Evolutionary conservation across 2,113 vertebrate species (phyloP).

Genomic region (Edolisoma coerulescens): DNA sequence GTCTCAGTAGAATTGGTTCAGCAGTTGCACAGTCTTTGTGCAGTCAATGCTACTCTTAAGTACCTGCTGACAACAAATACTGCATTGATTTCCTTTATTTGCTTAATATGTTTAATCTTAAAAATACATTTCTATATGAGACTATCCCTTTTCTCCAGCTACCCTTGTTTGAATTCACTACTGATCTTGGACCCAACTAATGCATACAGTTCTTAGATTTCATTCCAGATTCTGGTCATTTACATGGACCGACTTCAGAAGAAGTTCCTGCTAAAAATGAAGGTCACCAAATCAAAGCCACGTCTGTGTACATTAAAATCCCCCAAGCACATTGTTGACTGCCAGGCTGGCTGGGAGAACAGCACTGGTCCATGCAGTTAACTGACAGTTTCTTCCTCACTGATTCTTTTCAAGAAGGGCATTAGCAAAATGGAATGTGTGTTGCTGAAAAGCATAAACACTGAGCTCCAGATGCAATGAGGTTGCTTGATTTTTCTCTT

Average conservation of each 20-base stretch:
- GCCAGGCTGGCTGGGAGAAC: background rate
- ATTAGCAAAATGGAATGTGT: background rate
- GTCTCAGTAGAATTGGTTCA: background rate
- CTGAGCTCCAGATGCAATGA: background rate
- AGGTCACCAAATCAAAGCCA: conserved; percentile 14
- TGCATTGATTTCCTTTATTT: background rate
- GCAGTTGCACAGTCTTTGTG: background rate
- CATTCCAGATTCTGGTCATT: background rate
- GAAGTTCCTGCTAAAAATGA: background rate
- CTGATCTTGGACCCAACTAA: background rate
- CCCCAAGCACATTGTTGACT: background rate
- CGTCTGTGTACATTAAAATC: background rate
- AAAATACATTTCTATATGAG: background rate
- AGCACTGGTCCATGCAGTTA: background rate
- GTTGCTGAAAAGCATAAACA: background rate
- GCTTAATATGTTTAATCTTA: background rate
- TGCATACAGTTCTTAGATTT: conserved; percentile 12
- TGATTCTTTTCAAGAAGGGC: background rate
- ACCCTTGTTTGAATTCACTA: background rate
- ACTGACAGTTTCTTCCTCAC: background rate
- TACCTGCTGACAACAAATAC: background rate
- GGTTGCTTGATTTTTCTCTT: background rate
- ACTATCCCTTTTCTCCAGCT: background rate
- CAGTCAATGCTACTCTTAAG: background rate
- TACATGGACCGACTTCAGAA: background rate